These are phyloP conservation scores for Lithosia quadra DNA, from an alignment of 2,888 invertebrate genomes.

Conservation along the genomic window DNA sequence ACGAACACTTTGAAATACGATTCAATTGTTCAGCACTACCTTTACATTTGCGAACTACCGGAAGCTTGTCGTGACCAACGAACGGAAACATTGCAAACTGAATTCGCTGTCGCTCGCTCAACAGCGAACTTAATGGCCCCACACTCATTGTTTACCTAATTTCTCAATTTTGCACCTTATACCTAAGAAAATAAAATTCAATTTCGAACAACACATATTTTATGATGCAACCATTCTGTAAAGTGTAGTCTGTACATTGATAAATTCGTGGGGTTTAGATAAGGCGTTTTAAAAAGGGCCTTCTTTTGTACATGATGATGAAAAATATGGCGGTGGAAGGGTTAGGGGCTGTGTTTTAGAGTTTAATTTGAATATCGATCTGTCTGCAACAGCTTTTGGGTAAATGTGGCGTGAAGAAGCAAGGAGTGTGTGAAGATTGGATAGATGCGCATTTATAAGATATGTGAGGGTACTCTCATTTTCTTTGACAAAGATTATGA, in stretches of 20 bases:
- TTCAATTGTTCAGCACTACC: conserved; percentile 8
- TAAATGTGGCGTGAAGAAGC: neutral
- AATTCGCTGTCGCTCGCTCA: conserved; percentile 45
- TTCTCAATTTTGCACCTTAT: conserved; percentile 26
- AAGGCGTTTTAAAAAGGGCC: conserved; percentile 49
- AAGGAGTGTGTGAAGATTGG: conserved; percentile 3
- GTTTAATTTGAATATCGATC: conserved; percentile 50
- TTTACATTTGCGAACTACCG: conserved; percentile 36
- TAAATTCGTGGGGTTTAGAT: conserved; percentile 54
- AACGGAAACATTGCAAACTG: conserved; percentile 48
- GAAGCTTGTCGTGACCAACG: conserved; percentile 49
- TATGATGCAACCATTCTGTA: conserved; percentile 37
- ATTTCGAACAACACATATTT: conserved; percentile 3
- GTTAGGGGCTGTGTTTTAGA: conserved; percentile 36
- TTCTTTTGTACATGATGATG: conserved; percentile 51
- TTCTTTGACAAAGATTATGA: neutral
- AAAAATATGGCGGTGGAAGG: conserved; percentile 49
- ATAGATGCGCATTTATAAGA: neutral
- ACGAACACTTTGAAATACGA: neutral
- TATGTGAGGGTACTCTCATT: neutral
- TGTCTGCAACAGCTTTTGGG: conserved; percentile 11
- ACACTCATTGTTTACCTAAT: conserved; percentile 35
- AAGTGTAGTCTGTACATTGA: conserved; percentile 43
- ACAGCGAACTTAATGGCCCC: conserved; percentile 45
- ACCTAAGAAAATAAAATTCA: neutral